Evolutionary conservation across 2,113 vertebrate species (phyloP), one percentile per base, ranked within the genome.

Genomic region (Lonchura striata): DNA sequence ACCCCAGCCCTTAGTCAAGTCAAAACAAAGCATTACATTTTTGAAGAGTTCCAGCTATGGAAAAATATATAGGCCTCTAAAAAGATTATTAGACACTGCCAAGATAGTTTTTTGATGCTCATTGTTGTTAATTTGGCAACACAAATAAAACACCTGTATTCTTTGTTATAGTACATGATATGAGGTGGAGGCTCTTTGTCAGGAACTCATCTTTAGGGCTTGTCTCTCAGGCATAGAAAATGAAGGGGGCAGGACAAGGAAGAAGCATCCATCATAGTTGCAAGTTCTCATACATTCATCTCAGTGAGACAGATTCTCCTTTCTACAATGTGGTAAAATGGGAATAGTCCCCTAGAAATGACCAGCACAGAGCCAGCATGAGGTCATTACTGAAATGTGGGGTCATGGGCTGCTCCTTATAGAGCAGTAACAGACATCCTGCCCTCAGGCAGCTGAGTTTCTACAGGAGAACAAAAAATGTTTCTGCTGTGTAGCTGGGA

Each of bases 1-100:
- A 92, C 77, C 63, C 72, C 80, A 97, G 69, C 90, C 94, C 57
- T 95, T 86, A 89, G 63, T 91, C 74, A 97, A 96, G 94, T 96
- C 90, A 96, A 96, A 97, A 97, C 90, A 96, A 96, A 91, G 54
- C 70, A 87, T 87, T 91, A 89, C 18, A 53, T 82, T 88, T 96
- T 87, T 86, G 17, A 95, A 92, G 80, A 90, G 61, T 54, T 92
- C 39, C 69, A 90, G 80, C 60, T 75, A 87, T 68, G 56, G 90
- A 50, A 89, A 94, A 95, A 83, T 85, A 92, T 33, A 74, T 22
- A 80, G 59, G 30, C 85, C 69, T 95, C 77, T 83, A 24, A 88
- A 92, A 88, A 75, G 17, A 25, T 88, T 95, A 95, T 88, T 96
- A 85, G 77, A 69, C 35, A 46, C 28, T 95, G 41, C 70, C 70